A percentile compares a stretch with the other conserved stretches of the same genome.
These are phyloP conservation scores for Ophioninae sp. DNA, from an alignment of 2,888 invertebrate genomes.

Conservation along the genomic window DNA sequence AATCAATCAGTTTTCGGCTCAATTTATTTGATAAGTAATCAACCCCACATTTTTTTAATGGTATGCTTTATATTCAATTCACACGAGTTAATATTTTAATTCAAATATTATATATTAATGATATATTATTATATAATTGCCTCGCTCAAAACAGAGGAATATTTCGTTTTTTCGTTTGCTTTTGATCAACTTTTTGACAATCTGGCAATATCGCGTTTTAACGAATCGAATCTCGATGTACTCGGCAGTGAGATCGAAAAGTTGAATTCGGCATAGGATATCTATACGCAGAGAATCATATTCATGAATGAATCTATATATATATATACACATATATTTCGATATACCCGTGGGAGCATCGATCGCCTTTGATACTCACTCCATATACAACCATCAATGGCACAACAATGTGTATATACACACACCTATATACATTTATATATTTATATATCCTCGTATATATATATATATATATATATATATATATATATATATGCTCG, in stretches of 20 bases:
- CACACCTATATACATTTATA: background rate
- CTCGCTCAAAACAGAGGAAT: no score
- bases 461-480: conserved; percentile 21
- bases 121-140: no score
- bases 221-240: background rate
- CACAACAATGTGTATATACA: conserved; percentile 25
- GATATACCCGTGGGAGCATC: conserved; percentile 57
- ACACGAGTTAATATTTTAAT: no score
- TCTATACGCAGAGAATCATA: background rate
- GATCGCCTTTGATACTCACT: conserved; percentile 37
- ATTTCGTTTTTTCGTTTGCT: no score
- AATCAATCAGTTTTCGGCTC: no score
- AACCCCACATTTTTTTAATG: no score
- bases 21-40: no score
- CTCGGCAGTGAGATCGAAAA: no score
- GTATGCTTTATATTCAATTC: no score
- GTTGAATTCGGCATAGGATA: background rate
- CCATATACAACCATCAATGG: conserved; percentile 40
- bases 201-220: background rate
- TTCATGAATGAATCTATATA: background rate
- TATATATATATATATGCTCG: conserved; percentile 32
- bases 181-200: background rate
- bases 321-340: conserved; percentile 28
- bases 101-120: no score
- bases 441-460: conserved; percentile 12